Conservation (phyloP, 2,797 vertebrate genomes). For the Naso thynnoides region DNA sequence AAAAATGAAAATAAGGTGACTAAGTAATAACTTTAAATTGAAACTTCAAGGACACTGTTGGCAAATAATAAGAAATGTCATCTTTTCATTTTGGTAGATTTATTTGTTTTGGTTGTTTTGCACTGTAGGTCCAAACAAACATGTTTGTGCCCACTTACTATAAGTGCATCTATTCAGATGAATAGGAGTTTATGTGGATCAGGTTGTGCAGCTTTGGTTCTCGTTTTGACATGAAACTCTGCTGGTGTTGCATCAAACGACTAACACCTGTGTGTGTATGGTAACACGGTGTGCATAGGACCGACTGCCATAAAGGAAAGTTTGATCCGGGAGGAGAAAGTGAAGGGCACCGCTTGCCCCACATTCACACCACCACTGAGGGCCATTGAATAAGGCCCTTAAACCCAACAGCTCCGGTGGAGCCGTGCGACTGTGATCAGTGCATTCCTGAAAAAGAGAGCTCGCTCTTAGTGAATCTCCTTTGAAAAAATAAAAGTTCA, state of each 20-base stretch:
- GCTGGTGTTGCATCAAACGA: not conserved
- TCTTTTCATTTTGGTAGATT: not conserved
- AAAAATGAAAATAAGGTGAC: slow-evolving; percentile 2
- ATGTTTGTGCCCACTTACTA: not conserved
- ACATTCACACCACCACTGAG: too few relatives aligned
- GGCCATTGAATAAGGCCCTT: too few relatives aligned
- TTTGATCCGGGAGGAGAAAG: too few relatives aligned
- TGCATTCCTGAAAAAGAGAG: too few relatives aligned
- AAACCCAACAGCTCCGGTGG: too few relatives aligned
- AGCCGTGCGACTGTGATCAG: too few relatives aligned
- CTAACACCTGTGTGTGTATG: too few relatives aligned
- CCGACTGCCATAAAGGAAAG: too few relatives aligned
- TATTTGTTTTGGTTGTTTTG: not conserved
- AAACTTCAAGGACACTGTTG: not conserved
- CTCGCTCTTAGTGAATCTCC: too few relatives aligned
- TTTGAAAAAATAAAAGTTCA: too few relatives aligned
- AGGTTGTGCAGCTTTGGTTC: not conserved
- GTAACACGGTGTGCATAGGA: too few relatives aligned
- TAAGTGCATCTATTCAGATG: not conserved
- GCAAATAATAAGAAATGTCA: not conserved
- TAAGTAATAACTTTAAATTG: slow-evolving; percentile 6
- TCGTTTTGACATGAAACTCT: slow-evolving; percentile 15
- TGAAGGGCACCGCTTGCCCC: too few relatives aligned
- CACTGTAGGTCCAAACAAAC: not conserved
- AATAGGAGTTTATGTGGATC: not conserved